Evolutionary conservation across 64 coral and sea anemone genomes (phyloP), one percentile per base, ranked within the genome.

Genomic region (Stichodactyla mertensii): DNA sequence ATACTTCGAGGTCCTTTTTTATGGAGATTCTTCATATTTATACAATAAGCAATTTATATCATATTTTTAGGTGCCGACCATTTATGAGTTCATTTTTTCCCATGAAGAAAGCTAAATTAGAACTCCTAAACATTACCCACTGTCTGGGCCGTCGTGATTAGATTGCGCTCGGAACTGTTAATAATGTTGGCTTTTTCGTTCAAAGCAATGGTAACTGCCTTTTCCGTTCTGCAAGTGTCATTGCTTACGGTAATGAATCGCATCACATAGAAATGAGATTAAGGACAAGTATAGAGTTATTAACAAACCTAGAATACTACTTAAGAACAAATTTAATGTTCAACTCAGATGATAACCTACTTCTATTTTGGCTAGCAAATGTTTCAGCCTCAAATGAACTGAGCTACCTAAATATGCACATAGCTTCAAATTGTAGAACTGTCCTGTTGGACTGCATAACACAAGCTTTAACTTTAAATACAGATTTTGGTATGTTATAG

Each of bases 281-380:
- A 54, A 88, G 71, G 74, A 53, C 86, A 26, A 79, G n/a, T 16
- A 69, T 88, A 58, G 86, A 88, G 60, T 54, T 88, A 57, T 57
- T 88, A 74, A 74, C 51, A 56, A 77, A 88, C 77, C 28, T 78
- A n/a, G 87, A 89, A 36, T 64, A 89, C 36, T 89, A 89, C 45
- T 16, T 89, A 11, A 83, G n/a, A n/a, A 64, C 61, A 66, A 52
- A 89, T 52, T 64, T 5, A 28, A 64, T 89, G 79, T 89, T 89
- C 66, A 6, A 89, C 28, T 71, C 87, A 61, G 45, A 83, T 18
- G 58, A 80, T n/a, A n/a, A n/a, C n/a, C n/a, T n/a, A n/a, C n/a
- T n/a, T n/a, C n/a, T n/a, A n/a, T n/a, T n/a, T n/a, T n/a, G n/a
- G 87, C 6, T 82, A 36, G 53, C n/a, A 77, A 58, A 79, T 80